Percentiles rank a stretch among this genome's conserved stretches.
Conservation (phyloP, 2,797 vertebrate genomes). For the Rhadinocentrus ornatus region DNA sequence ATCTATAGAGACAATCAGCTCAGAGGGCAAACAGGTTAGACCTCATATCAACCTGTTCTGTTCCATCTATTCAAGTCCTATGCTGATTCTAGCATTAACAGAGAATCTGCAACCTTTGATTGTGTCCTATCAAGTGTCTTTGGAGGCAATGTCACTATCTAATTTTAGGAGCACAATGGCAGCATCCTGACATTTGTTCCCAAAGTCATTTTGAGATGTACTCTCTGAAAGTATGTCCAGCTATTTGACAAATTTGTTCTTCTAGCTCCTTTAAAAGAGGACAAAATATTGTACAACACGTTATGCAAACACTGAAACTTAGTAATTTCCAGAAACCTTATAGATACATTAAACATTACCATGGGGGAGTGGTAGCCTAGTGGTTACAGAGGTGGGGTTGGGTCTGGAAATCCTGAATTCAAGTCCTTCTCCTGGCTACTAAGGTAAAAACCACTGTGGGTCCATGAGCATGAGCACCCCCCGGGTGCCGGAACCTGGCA, state of each 20-base stretch:
- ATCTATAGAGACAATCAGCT: slow-evolving; percentile 81
- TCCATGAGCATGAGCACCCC: too few relatives aligned
- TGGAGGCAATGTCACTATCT: slow-evolving; percentile 58
- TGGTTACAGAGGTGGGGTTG: too few relatives aligned
- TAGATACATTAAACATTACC: background rate
- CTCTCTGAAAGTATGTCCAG: slow-evolving; percentile 17
- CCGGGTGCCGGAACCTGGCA: too few relatives aligned
- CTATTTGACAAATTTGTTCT: background rate
- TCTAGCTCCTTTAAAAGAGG: background rate
- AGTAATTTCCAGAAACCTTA: background rate
- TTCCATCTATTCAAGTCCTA: slow-evolving; percentile 60
- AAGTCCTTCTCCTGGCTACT: too few relatives aligned
- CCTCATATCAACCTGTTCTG: slow-evolving; percentile 41
- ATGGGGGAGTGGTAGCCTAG: too few relatives aligned
- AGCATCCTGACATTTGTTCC: slow-evolving; percentile 23
- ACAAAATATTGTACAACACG: background rate
- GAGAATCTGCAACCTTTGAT: slow-evolving; percentile 39
- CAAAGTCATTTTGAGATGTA: slow-evolving; percentile 45
- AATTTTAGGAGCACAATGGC: slow-evolving; percentile 61
- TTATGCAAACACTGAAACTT: background rate
- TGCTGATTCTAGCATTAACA: slow-evolving; percentile 69
- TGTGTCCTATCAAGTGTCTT: slow-evolving; percentile 58
- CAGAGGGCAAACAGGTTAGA: slow-evolving; percentile 70
- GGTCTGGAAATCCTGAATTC: too few relatives aligned
- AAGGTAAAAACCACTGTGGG: too few relatives aligned